These are phyloP conservation scores for Perca schrenkii DNA, from an alignment of 2,113 vertebrate genomes.

Conservation along the genomic window DNA sequence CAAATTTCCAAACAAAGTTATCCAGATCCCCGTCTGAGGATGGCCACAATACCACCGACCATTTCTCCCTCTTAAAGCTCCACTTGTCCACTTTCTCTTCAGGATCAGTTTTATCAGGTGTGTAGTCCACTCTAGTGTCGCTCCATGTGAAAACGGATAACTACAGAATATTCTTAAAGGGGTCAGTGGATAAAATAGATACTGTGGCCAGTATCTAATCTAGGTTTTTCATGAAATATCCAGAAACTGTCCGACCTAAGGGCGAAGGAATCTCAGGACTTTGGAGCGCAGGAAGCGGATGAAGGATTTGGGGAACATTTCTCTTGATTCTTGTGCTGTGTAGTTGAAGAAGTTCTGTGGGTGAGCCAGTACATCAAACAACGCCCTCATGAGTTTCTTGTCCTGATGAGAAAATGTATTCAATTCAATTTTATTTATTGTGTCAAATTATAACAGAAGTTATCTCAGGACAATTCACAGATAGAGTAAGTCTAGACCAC, in stretches of 20 bases:
- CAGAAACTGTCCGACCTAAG: constrained; percentile 82
- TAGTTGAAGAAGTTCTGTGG: constrained; percentile 99
- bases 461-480: too few relatives aligned
- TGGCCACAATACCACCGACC: not conserved
- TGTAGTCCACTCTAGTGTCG: constrained; percentile 21
- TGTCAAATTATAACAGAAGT: too few relatives aligned
- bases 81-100: constrained; percentile 34
- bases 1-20: constrained; percentile 37
- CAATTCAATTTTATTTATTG: too few relatives aligned
- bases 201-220: constrained; percentile 41
- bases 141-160: constrained; percentile 41
- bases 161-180: constrained; percentile 45
- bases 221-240: constrained; percentile 30
- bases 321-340: constrained; percentile 97
- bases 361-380: constrained; percentile 97
- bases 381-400: constrained; percentile 97
- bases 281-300: constrained; percentile 96
- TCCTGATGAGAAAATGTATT: constrained; percentile 85
- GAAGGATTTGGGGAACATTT: constrained; percentile 99
- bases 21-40: constrained; percentile 23
- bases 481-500: too few relatives aligned
- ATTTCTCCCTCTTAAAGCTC: constrained; percentile 43
- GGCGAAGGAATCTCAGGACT: constrained; percentile 96
- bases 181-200: constrained; percentile 36
- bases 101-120: constrained; percentile 30